Conservation (phyloP, 2,888 invertebrate species). For the Mimumesa dahlbomi region DNA sequence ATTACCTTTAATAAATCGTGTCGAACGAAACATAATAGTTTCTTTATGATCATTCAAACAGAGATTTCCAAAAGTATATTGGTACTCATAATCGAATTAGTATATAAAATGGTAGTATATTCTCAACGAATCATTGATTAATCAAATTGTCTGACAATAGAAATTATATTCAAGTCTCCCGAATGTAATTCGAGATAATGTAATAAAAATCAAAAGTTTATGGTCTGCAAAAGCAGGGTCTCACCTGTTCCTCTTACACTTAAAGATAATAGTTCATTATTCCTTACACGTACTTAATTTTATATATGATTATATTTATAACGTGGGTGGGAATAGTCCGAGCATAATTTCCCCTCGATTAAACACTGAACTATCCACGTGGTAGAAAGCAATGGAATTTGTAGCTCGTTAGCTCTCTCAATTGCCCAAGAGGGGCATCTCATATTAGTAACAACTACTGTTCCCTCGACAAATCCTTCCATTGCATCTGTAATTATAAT, state of each 20-base stretch:
- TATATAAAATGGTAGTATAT: too few species aligned
- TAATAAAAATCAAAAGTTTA: constrained; percentile 9
- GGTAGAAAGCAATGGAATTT: constrained; percentile 85
- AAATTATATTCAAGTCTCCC: constrained; percentile 5
- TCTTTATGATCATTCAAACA: too few species aligned
- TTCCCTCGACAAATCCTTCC: constrained; percentile 66
- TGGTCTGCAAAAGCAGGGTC: constrained; percentile 21
- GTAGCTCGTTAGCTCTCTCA: constrained; percentile 82
- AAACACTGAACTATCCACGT: constrained; percentile 87
- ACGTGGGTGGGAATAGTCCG: constrained; percentile 81
- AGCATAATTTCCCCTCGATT: constrained; percentile 83
- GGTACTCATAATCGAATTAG: too few species aligned
- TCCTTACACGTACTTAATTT: constrained; percentile 34
- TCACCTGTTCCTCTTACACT: constrained; percentile 21
- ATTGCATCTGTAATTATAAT: constrained; percentile 65
- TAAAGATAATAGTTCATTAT: constrained; percentile 16
- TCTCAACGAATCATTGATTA: too few species aligned
- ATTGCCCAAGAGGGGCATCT: constrained; percentile 83
- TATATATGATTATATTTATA: constrained; percentile 81
- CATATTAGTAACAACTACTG: constrained; percentile 84
- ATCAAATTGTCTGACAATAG: not conserved
- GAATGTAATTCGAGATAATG: constrained; percentile 5
- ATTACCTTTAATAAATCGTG: too few species aligned
- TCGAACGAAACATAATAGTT: too few species aligned
- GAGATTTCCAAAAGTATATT: not conserved